phyloP scores from a whole-genome alignment of 1,140 invertebrate species.

The Protaetia brevitarsis region DNA sequence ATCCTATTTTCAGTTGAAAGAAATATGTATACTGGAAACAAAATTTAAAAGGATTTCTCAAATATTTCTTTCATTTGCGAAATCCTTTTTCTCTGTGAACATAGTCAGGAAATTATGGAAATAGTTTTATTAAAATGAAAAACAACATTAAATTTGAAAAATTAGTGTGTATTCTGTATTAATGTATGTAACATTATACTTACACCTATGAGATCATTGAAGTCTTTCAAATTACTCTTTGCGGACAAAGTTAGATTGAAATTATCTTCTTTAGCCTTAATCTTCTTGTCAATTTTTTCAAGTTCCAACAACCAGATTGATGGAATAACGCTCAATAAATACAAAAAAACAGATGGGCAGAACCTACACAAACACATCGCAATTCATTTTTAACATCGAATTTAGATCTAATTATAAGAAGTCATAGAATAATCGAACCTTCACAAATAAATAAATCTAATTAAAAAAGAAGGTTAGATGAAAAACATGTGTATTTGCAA shows the following conservation, averaged over 20 bases:
- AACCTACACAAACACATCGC: constrained; percentile 59
- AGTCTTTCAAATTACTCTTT: constrained; percentile 53
- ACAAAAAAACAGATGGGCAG: constrained; percentile 82
- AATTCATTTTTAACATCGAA: too few species aligned
- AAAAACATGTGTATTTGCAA: too few species aligned
- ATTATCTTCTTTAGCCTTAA: constrained; percentile 54
- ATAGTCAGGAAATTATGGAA: too few species aligned
- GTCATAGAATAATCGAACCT: not conserved
- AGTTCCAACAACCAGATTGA: constrained; percentile 83
- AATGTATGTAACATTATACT: constrained; percentile 24
- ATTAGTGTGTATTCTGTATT: not conserved
- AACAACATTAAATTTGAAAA: too few species aligned
- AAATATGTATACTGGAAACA: too few species aligned
- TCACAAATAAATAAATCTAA: not conserved
- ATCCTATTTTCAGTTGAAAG: too few species aligned
- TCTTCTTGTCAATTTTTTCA: constrained; percentile 70
- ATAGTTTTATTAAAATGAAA: too few species aligned
- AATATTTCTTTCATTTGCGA: too few species aligned
- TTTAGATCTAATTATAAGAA: too few species aligned
- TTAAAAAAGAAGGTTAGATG: not conserved
- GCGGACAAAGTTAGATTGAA: constrained; percentile 54
- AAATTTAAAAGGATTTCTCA: too few species aligned
- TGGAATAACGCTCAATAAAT: constrained; percentile 75
- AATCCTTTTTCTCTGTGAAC: constrained; percentile 5
- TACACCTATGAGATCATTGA: constrained; percentile 59